phyloP scores from a whole-genome alignment of 2,797 vertebrate species.

The Phaenicophaeus curvirostris region DNA sequence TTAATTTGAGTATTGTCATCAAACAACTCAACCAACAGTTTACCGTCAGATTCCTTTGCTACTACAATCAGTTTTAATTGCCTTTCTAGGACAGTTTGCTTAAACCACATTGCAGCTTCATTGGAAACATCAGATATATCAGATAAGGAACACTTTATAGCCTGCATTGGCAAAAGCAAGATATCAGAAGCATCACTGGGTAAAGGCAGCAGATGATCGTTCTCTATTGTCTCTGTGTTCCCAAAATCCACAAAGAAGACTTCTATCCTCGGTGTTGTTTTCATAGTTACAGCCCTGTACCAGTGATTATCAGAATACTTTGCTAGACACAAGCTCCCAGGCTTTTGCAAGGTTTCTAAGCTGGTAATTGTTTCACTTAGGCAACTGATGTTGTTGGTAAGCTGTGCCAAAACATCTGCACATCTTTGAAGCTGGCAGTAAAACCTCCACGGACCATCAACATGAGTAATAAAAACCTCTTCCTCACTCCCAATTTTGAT shows the following conservation, averaged over 20 bases:
- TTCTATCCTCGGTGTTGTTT: slow-evolving; percentile 71
- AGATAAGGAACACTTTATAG: slow-evolving; percentile 86
- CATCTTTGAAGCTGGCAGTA: slow-evolving; percentile 90
- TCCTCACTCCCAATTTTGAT: slow-evolving; percentile 92
- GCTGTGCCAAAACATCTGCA: slow-evolving; percentile 74
- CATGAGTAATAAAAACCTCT: slow-evolving; percentile 81
- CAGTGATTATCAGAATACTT: slow-evolving; percentile 88
- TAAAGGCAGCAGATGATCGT: slow-evolving; percentile 83
- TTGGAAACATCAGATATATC: slow-evolving; percentile 79
- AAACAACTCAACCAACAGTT: slow-evolving; percentile 88
- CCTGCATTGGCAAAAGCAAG: slow-evolving; percentile 90
- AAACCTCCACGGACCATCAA: slow-evolving; percentile 83
- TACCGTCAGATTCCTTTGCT: slow-evolving; percentile 87
- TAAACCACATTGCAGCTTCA: slow-evolving; percentile 86
- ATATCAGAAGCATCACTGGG: slow-evolving; percentile 84
- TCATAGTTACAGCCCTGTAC: slow-evolving; percentile 87
- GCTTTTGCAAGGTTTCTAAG: slow-evolving; percentile 59
- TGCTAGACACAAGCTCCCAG: slow-evolving; percentile 87
- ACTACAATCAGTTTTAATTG: slow-evolving; percentile 84
- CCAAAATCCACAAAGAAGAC: slow-evolving; percentile 97
- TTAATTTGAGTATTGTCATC: slow-evolving; percentile 84
- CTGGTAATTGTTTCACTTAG: slow-evolving; percentile 74
- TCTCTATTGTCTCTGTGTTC: slow-evolving; percentile 80
- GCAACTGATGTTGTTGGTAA: slow-evolving; percentile 74
- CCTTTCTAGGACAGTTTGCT: slow-evolving; percentile 75